A percentile compares a stretch with the other conserved stretches of the same genome.
These are phyloP conservation scores for Cottoperca gobio DNA, from an alignment of 2,797 vertebrate genomes.

Conservation along the genomic window DNA sequence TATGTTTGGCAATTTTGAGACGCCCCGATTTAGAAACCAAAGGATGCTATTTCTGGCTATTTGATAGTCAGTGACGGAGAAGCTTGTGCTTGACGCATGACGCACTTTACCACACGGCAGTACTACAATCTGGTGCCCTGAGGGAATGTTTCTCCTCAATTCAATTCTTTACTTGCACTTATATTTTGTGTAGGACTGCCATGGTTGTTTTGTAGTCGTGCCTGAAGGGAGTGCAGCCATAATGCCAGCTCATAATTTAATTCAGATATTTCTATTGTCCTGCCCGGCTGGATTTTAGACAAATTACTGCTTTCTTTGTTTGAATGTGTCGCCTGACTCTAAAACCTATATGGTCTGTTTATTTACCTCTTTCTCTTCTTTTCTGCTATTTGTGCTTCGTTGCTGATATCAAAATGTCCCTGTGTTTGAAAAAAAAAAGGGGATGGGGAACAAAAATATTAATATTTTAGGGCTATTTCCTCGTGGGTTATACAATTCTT, in stretches of 20 bases:
- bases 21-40: slow-evolving; percentile 5
- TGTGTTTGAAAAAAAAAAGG: too few relatives aligned
- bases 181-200: background rate
- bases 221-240: slow-evolving; percentile 1
- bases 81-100: background rate
- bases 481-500: background rate
- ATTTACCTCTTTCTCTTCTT: background rate
- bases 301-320: background rate
- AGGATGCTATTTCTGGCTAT: background rate
- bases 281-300: background rate
- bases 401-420: background rate
- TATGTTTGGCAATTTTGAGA: background rate
- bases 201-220: slow-evolving; percentile 37
- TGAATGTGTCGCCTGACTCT: background rate
- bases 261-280: slow-evolving; percentile 39
- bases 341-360: background rate
- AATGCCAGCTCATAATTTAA: slow-evolving; percentile 37
- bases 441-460: background rate
- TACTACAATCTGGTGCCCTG: slow-evolving; percentile 10
- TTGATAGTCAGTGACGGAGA: background rate
- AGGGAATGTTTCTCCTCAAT: slow-evolving; percentile 22
- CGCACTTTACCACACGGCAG: slow-evolving; percentile 5
- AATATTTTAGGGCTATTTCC: background rate
- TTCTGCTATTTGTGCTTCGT: background rate
- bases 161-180: background rate